Conservation (phyloP, 64 coral and sea anemone genomes). For the Dendronephthya gigantea region DNA sequence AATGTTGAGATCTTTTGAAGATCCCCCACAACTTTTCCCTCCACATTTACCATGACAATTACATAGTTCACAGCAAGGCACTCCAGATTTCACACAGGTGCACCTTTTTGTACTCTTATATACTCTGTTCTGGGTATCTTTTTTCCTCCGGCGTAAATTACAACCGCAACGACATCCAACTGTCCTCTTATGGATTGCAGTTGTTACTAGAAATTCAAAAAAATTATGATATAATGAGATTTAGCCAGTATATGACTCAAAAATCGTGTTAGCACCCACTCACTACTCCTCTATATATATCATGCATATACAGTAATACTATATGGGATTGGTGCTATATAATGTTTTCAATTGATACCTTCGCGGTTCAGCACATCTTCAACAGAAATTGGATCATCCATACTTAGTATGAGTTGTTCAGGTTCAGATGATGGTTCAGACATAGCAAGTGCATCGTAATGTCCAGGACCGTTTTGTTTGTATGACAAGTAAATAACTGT, state of each 20-base stretch:
- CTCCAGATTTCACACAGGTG: background rate
- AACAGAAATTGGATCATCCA: too few relatives aligned
- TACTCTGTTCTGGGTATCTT: background rate
- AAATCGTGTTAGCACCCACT: too few relatives aligned
- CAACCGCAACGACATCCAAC: background rate
- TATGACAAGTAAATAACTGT: conserved; percentile 22
- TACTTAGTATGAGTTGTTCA: too few relatives aligned
- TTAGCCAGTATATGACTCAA: too few relatives aligned
- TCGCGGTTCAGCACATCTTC: too few relatives aligned
- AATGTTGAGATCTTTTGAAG: background rate
- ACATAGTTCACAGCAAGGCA: background rate
- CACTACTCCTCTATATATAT: too few relatives aligned
- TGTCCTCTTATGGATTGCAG: background rate
- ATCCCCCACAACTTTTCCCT: background rate
- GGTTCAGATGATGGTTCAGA: background rate
- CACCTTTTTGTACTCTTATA: background rate
- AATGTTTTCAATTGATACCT: too few relatives aligned
- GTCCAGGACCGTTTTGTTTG: conserved; percentile 41
- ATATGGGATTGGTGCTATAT: too few relatives aligned
- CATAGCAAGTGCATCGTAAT: conserved; percentile 37
- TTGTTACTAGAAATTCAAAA: too few relatives aligned
- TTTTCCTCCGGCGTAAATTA: background rate
- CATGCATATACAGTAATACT: too few relatives aligned
- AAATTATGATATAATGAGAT: too few relatives aligned
- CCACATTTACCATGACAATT: background rate